These are phyloP conservation scores for Hydropsyche tenuis DNA, from an alignment of 1,140 invertebrate genomes.

Conservation along the genomic window DNA sequence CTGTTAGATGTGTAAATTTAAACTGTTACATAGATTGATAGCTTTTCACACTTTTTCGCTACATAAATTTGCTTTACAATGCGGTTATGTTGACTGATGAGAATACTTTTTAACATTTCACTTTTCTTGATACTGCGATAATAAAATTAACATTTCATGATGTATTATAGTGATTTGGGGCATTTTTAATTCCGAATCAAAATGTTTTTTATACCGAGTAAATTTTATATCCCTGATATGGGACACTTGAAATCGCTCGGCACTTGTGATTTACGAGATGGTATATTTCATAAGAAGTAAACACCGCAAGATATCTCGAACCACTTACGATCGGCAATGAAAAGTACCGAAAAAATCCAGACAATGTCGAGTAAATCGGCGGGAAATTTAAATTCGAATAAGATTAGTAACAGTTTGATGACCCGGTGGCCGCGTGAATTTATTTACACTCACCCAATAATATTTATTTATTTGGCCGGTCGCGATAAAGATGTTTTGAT, in stretches of 20 bases:
- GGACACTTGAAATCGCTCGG: slow-evolving; percentile 37
- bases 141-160: background rate
- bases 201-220: background rate
- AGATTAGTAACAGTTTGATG: no score
- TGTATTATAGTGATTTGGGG: background rate
- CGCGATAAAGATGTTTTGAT: no score
- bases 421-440: no score
- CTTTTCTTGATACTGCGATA: background rate
- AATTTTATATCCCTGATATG: background rate
- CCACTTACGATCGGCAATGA: slow-evolving; percentile 7
- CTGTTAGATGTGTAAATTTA: background rate
- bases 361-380: no score
- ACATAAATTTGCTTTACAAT: background rate
- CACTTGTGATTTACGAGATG: slow-evolving; percentile 49
- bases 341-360: no score
- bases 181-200: background rate
- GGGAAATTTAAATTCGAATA: no score
- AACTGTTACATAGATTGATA: background rate
- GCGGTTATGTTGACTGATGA: background rate
- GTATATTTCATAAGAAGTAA: slow-evolving; percentile 50
- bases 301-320: slow-evolving; percentile 30
- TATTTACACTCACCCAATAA: no score
- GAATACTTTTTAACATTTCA: background rate
- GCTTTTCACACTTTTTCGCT: background rate
- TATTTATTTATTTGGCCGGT: no score